Conservation (phyloP, 2,113 vertebrate species). For the Hippocampus barbouri region DNA sequence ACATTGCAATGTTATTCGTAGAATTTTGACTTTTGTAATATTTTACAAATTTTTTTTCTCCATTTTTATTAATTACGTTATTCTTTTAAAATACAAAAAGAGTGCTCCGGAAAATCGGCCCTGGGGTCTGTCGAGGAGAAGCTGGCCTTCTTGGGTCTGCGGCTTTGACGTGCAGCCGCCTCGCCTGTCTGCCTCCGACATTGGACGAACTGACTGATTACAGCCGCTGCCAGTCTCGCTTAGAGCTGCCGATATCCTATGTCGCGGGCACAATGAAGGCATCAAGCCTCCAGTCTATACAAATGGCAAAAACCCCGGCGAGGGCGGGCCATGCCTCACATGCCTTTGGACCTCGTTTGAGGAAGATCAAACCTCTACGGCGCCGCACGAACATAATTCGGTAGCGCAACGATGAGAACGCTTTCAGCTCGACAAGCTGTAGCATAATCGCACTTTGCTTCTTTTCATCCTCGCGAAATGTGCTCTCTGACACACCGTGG, state of each 20-base stretch:
- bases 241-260: constrained; percentile 61
- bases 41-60: constrained; percentile 15
- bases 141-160: neutral
- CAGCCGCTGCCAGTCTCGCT: constrained; percentile 60
- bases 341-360: constrained; percentile 44
- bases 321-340: constrained; percentile 10
- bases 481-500: constrained; percentile 16
- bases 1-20: too few species aligned
- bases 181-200: constrained; percentile 59
- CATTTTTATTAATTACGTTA: too few species aligned
- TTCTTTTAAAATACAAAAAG: too few species aligned
- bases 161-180: constrained; percentile 55
- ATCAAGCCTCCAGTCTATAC: constrained; percentile 38
- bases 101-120: too few species aligned
- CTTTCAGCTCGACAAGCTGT: constrained; percentile 33
- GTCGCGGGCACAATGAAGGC: constrained; percentile 61
- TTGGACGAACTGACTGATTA: constrained; percentile 66
- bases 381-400: constrained; percentile 34
- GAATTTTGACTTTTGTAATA: too few species aligned
- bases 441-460: constrained; percentile 50
- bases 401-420: constrained; percentile 41
- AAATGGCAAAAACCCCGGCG: constrained; percentile 24
- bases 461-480: constrained; percentile 36
- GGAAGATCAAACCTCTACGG: constrained; percentile 50
- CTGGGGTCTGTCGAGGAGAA: neutral